Percentiles rank a stretch among this genome's conserved stretches.
Evolutionary conservation across 2,113 vertebrate species (phyloP).

Genomic region (Microcebus tavaratra): DNA sequence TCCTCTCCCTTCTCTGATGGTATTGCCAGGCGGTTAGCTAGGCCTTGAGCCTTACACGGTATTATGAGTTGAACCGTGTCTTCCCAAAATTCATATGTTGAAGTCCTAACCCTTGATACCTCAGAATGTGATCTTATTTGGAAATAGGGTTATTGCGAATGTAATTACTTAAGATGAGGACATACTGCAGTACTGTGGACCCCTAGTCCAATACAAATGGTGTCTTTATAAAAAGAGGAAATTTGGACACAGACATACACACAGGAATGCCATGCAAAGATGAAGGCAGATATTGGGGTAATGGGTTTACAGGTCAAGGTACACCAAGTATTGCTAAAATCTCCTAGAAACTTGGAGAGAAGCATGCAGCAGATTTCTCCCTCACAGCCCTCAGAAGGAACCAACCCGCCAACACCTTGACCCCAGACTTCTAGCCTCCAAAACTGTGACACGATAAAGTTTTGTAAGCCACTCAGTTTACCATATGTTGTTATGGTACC

Average conservation of each 20-base stretch:
- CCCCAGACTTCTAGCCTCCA: background rate
- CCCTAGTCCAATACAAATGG: background rate
- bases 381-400: background rate
- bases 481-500: background rate
- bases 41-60: background rate
- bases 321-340: background rate
- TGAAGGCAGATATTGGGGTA: background rate
- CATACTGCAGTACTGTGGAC: background rate
- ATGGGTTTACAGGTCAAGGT: background rate
- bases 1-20: background rate
- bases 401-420: background rate
- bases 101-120: background rate
- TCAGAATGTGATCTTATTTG: constrained; percentile 12
- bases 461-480: background rate
- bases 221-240: background rate
- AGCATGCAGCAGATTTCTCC: background rate
- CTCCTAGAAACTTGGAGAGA: background rate
- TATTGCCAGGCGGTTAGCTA: background rate
- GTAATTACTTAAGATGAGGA: background rate
- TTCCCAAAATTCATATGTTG: background rate
- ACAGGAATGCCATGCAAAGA: background rate
- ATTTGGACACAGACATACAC: background rate
- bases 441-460: background rate
- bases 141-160: background rate
- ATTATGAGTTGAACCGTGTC: background rate